A percentile compares a stretch with the other conserved stretches of the same genome.
Conservation (phyloP, 2,888 invertebrate species). For the Callimorpha dominula region DNA sequence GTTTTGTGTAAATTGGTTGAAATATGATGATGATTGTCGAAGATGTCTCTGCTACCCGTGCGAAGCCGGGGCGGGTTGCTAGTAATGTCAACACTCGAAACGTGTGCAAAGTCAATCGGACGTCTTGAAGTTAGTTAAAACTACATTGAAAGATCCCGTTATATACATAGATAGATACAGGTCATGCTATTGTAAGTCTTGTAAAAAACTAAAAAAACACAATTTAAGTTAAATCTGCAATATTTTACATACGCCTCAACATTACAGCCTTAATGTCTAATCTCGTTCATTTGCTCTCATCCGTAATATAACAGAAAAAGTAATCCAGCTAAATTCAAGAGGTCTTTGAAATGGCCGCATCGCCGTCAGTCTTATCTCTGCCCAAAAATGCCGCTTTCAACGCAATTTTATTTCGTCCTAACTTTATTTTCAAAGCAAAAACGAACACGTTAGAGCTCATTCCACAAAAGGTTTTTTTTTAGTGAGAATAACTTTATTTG, state of each 20-base stretch:
- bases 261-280: slow-evolving; percentile 23
- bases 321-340: slow-evolving; percentile 25
- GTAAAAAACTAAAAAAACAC: background rate
- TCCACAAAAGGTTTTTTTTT: background rate
- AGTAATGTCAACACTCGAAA: no score
- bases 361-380: slow-evolving; percentile 29
- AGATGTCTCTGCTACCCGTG: no score
- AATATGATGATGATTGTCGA: no score
- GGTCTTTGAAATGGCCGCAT: slow-evolving; percentile 13
- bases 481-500: background rate
- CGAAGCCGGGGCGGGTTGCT: no score
- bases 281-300: slow-evolving; percentile 23
- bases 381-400: slow-evolving; percentile 40
- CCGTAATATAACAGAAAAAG: slow-evolving; percentile 30
- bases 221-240: background rate
- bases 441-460: slow-evolving; percentile 17
- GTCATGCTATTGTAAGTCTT: no score
- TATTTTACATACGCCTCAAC: background rate
- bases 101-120: no score
- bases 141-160: no score
- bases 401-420: slow-evolving; percentile 51
- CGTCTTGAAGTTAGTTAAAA: no score
- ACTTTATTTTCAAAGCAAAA: slow-evolving; percentile 39
- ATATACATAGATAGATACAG: background rate
- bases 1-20: no score